Conservation (phyloP, 2,888 invertebrate genomes). For the Caenorhabditis auriculariae region DNA sequence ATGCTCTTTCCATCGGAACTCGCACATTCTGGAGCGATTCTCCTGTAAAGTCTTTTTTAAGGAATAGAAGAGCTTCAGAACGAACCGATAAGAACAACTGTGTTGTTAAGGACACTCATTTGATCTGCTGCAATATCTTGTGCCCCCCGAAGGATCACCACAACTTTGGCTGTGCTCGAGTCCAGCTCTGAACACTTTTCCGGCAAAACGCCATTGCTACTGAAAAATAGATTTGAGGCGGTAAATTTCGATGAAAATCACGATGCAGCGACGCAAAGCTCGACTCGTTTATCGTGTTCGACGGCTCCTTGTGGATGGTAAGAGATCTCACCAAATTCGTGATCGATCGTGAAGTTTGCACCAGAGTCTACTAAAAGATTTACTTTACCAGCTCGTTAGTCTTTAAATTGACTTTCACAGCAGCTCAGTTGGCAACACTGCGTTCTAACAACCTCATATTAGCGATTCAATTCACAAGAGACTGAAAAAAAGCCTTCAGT, state of each 20-base stretch:
- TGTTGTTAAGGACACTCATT: background rate
- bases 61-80: no score
- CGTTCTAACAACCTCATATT: background rate
- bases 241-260: background rate
- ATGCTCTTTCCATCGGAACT: background rate
- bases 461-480: background rate
- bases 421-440: no score
- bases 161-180: no score
- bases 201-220: background rate
- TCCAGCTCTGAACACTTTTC: background rate
- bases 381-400: no score
- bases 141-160: background rate
- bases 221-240: background rate
- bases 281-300: background rate
- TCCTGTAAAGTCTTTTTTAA: background rate
- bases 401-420: no score
- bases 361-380: no score
- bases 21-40: background rate
- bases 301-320: constrained; percentile 8
- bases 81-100: background rate
- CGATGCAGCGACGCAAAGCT: constrained; percentile 16
- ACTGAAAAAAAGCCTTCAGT: no score
- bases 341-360: constrained; percentile 14
- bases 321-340: constrained; percentile 18
- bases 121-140: background rate